phyloP scores from a whole-genome alignment of 1,140 invertebrate species.

The Chlorops oryzae region DNA sequence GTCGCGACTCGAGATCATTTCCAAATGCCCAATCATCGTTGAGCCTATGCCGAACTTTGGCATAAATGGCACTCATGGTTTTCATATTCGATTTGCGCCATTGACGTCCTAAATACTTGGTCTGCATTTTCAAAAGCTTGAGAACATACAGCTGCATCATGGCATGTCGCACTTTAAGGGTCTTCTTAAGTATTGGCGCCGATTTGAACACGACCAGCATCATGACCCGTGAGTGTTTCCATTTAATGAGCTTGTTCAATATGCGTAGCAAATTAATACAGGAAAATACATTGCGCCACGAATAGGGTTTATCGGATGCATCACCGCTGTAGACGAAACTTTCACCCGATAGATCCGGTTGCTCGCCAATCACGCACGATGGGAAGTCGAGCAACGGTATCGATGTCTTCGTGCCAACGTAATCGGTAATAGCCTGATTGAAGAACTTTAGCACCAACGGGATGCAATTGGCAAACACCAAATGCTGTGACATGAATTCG shows the following conservation, averaged over 20 bases:
- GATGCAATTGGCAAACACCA: conserved; percentile 99
- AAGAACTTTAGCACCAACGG: conserved; percentile 98
- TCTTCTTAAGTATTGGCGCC: conserved; percentile 94
- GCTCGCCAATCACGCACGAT: conserved; percentile 91
- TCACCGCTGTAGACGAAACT: conserved; percentile 63
- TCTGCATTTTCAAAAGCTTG: conserved; percentile 99
- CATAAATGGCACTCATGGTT: conserved; percentile 98
- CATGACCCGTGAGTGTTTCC: conserved; percentile 99
- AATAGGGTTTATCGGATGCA: conserved; percentile 83
- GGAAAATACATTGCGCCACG: conserved; percentile 97
- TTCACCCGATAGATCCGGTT: conserved; percentile 88
- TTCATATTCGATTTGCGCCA: conserved; percentile 99
- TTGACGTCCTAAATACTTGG: conserved; percentile 96
- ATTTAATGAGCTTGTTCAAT: conserved; percentile 98
- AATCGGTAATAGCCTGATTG: conserved; percentile 96
- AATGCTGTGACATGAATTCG: conserved; percentile 98
- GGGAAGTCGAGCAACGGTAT: conserved; percentile 95
- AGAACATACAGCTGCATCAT: conserved; percentile 98
- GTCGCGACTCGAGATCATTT: conserved; percentile 94
- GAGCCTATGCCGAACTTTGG: conserved; percentile 88
- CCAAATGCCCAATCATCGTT: conserved; percentile 99
- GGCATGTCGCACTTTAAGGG: conserved; percentile 90
- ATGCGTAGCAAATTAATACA: conserved; percentile 96
- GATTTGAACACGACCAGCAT: conserved; percentile 99
- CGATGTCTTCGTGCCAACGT: conserved; percentile 91